A percentile compares a stretch with the other conserved stretches of the same genome.
Evolutionary conservation across 2,888 invertebrate species (phyloP).

Genomic region (Oxyteleia sp.): DNA sequence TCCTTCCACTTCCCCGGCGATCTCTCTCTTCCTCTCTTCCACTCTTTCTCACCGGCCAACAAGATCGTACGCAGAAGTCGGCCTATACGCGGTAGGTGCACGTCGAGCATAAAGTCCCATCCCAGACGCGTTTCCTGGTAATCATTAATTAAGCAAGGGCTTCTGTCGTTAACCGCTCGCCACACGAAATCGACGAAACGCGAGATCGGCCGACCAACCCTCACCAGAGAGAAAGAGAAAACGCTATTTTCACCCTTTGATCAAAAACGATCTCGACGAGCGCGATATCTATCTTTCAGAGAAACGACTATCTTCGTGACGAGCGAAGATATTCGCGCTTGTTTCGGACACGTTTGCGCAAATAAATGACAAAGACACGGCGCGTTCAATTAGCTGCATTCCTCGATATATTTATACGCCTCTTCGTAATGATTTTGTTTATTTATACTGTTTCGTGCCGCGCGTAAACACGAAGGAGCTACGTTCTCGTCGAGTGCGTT

Average conservation of each 20-base stretch:
- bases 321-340: conserved; percentile 34
- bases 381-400: too few species aligned
- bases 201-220: conserved; percentile 44
- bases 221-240: conserved; percentile 15
- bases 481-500: conserved; percentile 33
- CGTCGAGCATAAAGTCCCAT: conserved; percentile 80
- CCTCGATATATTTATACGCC: too few species aligned
- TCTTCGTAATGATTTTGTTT: too few species aligned
- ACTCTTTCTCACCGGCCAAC: conserved; percentile 65
- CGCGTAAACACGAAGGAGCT: conserved; percentile 9
- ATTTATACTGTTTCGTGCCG: too few species aligned
- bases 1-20: too few species aligned
- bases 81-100: conserved; percentile 65
- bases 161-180: conserved; percentile 80
- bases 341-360: not conserved
- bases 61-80: conserved; percentile 73
- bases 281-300: conserved; percentile 59
- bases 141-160: conserved; percentile 86
- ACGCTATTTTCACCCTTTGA: conserved; percentile 43
- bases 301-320: conserved; percentile 45
- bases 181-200: conserved; percentile 69
- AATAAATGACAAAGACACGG: conserved; percentile 18
- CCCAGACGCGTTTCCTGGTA: conserved; percentile 86
- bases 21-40: conserved; percentile 52
- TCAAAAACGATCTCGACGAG: conserved; percentile 27